Evolutionary conservation across 2,888 invertebrate species (phyloP), one percentile per base, ranked within the genome.

Genomic region (Aspidiotus rigidus): DNA sequence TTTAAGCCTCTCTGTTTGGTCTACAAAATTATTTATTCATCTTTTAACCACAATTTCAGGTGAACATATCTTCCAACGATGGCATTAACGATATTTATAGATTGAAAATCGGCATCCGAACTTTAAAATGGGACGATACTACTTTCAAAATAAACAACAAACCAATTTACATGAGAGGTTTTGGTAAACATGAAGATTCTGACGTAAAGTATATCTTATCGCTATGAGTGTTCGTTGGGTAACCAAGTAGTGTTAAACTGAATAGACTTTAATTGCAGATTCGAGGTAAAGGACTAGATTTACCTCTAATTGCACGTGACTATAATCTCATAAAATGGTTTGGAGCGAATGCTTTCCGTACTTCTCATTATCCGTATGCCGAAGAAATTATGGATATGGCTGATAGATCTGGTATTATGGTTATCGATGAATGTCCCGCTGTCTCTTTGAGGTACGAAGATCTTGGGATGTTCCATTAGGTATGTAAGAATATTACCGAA

Each of bases 351-450:
- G 86, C 90, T 0, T 96, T 93, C 80, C 84, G 97, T 39, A 98
- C 98, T 0, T 96, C 97, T 0, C 98, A 98, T 79, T 98, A 98
- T 79, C 97, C 98, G 0, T 98, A 98, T 78, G 93, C 96, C 0
- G 97, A 98, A 75, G 96, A 97, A 79, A 89, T 96, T 63, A 90
- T 97, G 84, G 91, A 95, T 76, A 83, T 93, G 77, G 94, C 95
- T 0, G 97, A 98, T 77, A 85, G 88, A 74, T 83, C 89, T 71
- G 96, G 97, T 40, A 91, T 97, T 74, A 92, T 94, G 82, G 88
- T 98, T 62, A 93, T 98, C 72, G 90, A 94, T 76, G 98, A 98
- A 77, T 92, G 93, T 74, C 95, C 97, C 0, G 92, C 93, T 71
- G 96, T 94, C 10, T 90, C 95, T 76, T 87, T 91, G 7, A 88